Evolutionary conservation across 2,797 vertebrate species (phyloP).

Genomic region (Anisognathus igniventris): DNA sequence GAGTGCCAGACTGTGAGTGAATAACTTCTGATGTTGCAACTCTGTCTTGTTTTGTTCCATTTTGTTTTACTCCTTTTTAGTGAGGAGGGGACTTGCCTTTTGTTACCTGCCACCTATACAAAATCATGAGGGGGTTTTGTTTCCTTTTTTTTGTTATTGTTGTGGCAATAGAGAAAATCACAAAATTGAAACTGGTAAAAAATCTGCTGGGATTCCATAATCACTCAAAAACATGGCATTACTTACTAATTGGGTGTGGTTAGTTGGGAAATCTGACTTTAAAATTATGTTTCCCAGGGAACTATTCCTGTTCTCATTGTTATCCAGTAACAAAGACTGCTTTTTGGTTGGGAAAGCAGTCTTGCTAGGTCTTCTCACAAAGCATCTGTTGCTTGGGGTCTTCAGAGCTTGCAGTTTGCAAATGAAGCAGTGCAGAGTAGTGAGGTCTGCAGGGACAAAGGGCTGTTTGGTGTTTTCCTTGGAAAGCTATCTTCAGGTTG

Average conservation of each 20-base stretch:
- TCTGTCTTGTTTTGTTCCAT: neutral
- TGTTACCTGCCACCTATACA: neutral
- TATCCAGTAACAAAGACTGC: neutral
- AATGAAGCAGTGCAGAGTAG: neutral
- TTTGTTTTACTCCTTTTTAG: neutral
- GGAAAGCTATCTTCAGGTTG: neutral
- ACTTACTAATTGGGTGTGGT: conserved; percentile 58
- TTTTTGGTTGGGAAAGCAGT: conserved; percentile 6
- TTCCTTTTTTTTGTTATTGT: neutral
- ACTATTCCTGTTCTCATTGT: neutral
- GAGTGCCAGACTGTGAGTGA: conserved; percentile 6
- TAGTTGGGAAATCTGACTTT: conserved; percentile 60
- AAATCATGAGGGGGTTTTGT: accelerated
- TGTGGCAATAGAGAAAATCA: neutral
- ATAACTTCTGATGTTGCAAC: conserved; percentile 16
- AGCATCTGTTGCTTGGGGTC: neutral
- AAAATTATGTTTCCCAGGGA: conserved; percentile 46
- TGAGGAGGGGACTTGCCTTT: neutral
- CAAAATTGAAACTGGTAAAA: neutral
- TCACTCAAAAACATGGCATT: neutral
- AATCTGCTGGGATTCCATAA: neutral
- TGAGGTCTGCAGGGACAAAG: neutral
- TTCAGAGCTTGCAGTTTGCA: neutral
- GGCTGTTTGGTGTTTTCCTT: neutral
- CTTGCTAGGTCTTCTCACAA: neutral